A percentile compares a stretch with the other conserved stretches of the same genome.
These are phyloP conservation scores for Hylia prasina DNA, from an alignment of 2,113 vertebrate species.

Conservation along the genomic window DNA sequence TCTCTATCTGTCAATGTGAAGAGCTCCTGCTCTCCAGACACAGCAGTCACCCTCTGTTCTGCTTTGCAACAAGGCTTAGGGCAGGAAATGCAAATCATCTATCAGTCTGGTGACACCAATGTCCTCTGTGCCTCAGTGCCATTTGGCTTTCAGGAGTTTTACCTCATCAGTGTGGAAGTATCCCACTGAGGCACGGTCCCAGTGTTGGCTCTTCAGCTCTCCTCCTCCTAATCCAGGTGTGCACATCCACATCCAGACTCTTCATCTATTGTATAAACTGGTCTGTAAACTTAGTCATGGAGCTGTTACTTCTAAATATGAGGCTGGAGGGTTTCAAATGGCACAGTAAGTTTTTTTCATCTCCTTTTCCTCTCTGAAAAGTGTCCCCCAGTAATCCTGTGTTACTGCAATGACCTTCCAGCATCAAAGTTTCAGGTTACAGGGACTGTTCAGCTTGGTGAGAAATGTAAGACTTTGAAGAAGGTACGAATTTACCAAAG, in stretches of 20 bases:
- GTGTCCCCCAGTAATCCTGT: not conserved
- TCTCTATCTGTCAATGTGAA: not conserved
- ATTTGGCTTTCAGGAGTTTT: not conserved
- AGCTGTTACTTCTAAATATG: not conserved
- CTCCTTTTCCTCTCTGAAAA: not conserved
- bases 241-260: not conserved
- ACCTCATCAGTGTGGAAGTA: not conserved
- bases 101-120: not conserved
- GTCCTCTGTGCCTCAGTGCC: not conserved
- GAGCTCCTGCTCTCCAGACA: not conserved
- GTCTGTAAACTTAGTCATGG: not conserved
- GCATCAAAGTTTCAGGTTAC: not conserved
- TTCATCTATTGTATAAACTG: not conserved
- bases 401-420: not conserved
- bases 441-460: not conserved
- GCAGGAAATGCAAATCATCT: not conserved
- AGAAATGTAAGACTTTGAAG: not conserved
- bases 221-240: not conserved
- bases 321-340: not conserved
- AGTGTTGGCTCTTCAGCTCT: not conserved
- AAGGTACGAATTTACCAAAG: not conserved
- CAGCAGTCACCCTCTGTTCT: not conserved
- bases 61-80: not conserved
- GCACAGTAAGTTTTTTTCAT: not conserved
- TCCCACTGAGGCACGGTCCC: rapidly evolving